These are phyloP conservation scores for Chlamydotis undulata DNA, from an alignment of 2,113 vertebrate species.

Conservation along the genomic window DNA sequence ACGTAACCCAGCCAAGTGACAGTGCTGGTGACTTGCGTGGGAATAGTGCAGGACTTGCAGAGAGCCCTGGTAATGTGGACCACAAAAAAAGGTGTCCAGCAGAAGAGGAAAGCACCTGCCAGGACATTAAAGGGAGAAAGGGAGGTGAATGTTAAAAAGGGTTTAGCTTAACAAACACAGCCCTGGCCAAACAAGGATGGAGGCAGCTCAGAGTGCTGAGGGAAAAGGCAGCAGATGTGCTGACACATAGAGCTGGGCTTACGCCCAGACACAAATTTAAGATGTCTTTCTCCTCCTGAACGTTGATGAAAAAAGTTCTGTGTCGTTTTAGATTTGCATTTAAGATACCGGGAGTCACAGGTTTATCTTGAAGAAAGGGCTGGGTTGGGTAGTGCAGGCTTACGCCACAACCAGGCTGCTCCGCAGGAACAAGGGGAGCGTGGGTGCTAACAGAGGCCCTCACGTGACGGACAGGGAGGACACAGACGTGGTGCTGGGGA, in stretches of 20 bases:
- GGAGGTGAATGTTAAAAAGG: not conserved
- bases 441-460: not conserved
- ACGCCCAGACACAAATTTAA: fast-evolving
- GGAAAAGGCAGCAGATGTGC: not conserved
- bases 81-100: conserved; percentile 97
- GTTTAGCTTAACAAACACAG: not conserved
- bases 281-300: not conserved
- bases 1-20: conserved; percentile 97
- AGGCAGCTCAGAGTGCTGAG: not conserved
- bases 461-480: fast-evolving
- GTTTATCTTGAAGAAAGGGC: not conserved
- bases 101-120: conserved; percentile 91
- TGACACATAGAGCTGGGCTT: not conserved
- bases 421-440: not conserved
- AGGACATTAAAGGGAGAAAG: not conserved
- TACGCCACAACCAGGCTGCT: not conserved
- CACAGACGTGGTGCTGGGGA: not conserved
- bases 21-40: conserved; percentile 85
- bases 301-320: not conserved
- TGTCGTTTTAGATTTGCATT: not conserved
- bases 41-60: conserved; percentile 83
- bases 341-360: not conserved
- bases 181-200: not conserved
- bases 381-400: not conserved
- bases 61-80: conserved; percentile 88